Percentiles rank a stretch among this genome's conserved stretches.
Evolutionary conservation across 1,140 invertebrate species (phyloP).

Genomic region (Drosophila equinoxialis): DNA sequence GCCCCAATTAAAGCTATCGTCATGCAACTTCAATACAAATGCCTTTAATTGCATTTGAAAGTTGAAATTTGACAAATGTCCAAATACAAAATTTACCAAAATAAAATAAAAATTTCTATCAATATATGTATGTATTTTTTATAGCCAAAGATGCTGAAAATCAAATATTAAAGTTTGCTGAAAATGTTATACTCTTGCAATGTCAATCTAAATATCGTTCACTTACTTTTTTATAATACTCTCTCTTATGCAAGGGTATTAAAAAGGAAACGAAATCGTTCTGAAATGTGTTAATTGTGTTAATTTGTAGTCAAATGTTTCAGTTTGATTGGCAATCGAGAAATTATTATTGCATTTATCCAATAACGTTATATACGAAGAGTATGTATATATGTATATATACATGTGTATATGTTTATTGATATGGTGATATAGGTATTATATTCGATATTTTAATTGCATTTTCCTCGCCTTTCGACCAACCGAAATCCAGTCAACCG

Average conservation of each 20-base stretch:
- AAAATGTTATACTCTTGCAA: not conserved
- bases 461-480: conserved; percentile 30
- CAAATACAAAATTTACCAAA: conserved; percentile 27
- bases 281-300: conserved; percentile 43
- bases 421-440: not conserved
- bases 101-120: not conserved
- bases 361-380: conserved; percentile 3
- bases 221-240: not conserved
- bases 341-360: conserved; percentile 67
- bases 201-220: too few relatives aligned
- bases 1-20: conserved; percentile 52
- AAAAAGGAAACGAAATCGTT: conserved; percentile 3
- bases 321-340: conserved; percentile 54
- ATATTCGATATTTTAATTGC: conserved; percentile 65
- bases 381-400: not conserved
- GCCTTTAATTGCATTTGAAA: conserved; percentile 53
- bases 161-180: not conserved
- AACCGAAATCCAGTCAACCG: not conserved
- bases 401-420: not conserved
- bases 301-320: conserved; percentile 48
- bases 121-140: not conserved
- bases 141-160: not conserved
- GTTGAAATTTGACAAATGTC: conserved; percentile 24
- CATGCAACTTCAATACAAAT: conserved; percentile 33
- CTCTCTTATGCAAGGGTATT: not conserved